A percentile compares a stretch with the other conserved stretches of the same genome.
Evolutionary conservation across 2,888 invertebrate species (phyloP).

Genomic region (Agrypnus murinus): DNA sequence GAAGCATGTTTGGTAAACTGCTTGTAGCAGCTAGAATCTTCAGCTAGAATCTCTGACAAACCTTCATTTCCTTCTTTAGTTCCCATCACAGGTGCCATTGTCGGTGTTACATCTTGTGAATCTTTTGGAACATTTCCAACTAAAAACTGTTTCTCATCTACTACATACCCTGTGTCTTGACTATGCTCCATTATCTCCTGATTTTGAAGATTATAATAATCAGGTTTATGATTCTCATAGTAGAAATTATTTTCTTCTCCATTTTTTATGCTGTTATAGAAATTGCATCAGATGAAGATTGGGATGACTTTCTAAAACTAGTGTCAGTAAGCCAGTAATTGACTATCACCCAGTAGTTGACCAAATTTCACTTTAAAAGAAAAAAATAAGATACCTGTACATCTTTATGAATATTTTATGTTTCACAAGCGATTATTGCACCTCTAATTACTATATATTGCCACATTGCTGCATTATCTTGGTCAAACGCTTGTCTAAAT

Average conservation of each 20-base stretch:
- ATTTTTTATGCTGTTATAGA: slow-evolving; percentile 56
- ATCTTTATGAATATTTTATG: too few species aligned
- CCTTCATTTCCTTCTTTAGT: background rate
- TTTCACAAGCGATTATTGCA: too few species aligned
- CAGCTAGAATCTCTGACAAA: background rate
- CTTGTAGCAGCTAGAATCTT: background rate
- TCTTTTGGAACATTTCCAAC: slow-evolving; percentile 80
- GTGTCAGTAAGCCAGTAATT: too few species aligned
- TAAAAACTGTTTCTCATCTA: slow-evolving; percentile 74
- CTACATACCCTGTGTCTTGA: slow-evolving; percentile 60
- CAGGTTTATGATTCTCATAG: too few species aligned
- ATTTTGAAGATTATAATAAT: slow-evolving; percentile 18
- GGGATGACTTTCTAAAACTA: slow-evolving; percentile 52
- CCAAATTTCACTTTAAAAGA: too few species aligned
- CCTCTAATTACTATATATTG: too few species aligned
- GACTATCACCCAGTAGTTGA: too few species aligned
- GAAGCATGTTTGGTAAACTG: slow-evolving; percentile 74
- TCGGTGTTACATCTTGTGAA: slow-evolving; percentile 74
- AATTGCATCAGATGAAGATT: slow-evolving; percentile 62
- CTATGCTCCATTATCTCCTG: slow-evolving; percentile 52
- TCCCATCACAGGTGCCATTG: slow-evolving; percentile 73
- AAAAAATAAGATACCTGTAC: too few species aligned
- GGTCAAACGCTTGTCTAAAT: too few species aligned
- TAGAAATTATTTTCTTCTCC: slow-evolving; percentile 46
- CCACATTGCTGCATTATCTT: too few species aligned